Evolutionary conservation across 2,113 vertebrate genomes (phyloP).

Genomic region (Albula goreensis): DNA sequence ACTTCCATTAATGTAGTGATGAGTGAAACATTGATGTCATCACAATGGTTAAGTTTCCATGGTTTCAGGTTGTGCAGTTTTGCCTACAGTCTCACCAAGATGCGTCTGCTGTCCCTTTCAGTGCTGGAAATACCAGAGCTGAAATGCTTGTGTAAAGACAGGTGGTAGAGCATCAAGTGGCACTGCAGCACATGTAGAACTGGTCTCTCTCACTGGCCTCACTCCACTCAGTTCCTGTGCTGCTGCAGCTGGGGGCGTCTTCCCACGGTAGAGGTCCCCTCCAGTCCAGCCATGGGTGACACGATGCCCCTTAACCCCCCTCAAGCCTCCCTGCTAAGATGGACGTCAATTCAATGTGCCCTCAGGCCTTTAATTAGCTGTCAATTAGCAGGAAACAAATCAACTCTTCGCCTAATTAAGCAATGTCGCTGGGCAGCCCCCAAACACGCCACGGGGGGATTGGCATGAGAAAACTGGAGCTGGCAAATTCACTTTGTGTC

Average conservation of each 20-base stretch:
- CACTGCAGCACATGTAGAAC: slow-evolving; percentile 44
- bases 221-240: slow-evolving; percentile 44
- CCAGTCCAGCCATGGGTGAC: slow-evolving; percentile 46
- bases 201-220: slow-evolving; percentile 35
- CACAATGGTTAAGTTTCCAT: no score
- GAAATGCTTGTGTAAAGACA: no score
- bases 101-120: no score
- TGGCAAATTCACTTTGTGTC: slow-evolving; percentile 87
- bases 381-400: slow-evolving; percentile 99
- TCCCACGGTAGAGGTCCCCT: slow-evolving; percentile 34
- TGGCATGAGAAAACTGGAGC: slow-evolving; percentile 90
- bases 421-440: slow-evolving; percentile 91
- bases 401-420: slow-evolving; percentile 99
- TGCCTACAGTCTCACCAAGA: no score
- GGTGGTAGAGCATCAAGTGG: no score
- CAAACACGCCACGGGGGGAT: slow-evolving; percentile 84
- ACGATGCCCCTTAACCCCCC: slow-evolving; percentile 73
- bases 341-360: slow-evolving; percentile 92
- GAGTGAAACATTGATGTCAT: no score
- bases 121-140: no score
- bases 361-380: slow-evolving; percentile 94
- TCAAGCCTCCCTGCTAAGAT: slow-evolving; percentile 76
- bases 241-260: slow-evolving; percentile 48
- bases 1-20: no score
- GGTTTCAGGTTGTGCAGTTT: no score